These are phyloP conservation scores for Mythimna lalbum DNA, from an alignment of 2,888 invertebrate genomes.

Conservation along the genomic window DNA sequence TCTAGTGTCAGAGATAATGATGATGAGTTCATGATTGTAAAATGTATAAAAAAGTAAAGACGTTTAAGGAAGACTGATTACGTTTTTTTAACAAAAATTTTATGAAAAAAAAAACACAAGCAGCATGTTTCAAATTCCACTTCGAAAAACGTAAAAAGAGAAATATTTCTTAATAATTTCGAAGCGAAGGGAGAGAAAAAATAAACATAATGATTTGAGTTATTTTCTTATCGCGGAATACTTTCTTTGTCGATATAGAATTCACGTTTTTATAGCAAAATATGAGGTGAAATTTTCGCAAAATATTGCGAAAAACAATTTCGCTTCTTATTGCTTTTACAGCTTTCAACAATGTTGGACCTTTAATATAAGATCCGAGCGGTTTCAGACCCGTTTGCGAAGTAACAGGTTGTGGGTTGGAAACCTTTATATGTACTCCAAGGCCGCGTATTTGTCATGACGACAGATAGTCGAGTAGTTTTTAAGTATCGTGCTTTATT, in stretches of 20 bases:
- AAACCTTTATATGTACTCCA: background rate
- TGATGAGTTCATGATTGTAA: too few species aligned
- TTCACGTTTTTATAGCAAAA: constrained; percentile 51
- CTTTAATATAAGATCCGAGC: background rate
- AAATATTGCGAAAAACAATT: constrained; percentile 46
- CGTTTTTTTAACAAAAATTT: constrained; percentile 7
- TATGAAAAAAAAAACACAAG: constrained; percentile 2
- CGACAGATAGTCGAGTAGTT: too few species aligned
- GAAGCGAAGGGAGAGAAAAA: constrained; percentile 26
- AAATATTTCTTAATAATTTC: constrained; percentile 53
- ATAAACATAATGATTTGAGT: constrained; percentile 42
- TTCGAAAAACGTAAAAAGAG: constrained; percentile 27
- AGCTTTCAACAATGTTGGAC: constrained; percentile 11
- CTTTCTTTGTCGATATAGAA: constrained; percentile 48
- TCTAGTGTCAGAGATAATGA: too few species aligned
- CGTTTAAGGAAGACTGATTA: background rate
- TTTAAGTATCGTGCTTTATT: too few species aligned
- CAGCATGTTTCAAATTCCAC: constrained; percentile 30
- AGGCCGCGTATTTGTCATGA: too few species aligned
- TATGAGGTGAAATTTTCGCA: constrained; percentile 38
- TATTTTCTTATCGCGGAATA: constrained; percentile 57
- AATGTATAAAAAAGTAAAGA: background rate
- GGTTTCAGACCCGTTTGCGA: constrained; percentile 1
- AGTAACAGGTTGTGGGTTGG: constrained; percentile 10
- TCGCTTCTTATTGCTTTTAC: constrained; percentile 41